Evolutionary conservation across 1,140 invertebrate genomes (phyloP).

Genomic region (Neodiprion lecontei): DNA sequence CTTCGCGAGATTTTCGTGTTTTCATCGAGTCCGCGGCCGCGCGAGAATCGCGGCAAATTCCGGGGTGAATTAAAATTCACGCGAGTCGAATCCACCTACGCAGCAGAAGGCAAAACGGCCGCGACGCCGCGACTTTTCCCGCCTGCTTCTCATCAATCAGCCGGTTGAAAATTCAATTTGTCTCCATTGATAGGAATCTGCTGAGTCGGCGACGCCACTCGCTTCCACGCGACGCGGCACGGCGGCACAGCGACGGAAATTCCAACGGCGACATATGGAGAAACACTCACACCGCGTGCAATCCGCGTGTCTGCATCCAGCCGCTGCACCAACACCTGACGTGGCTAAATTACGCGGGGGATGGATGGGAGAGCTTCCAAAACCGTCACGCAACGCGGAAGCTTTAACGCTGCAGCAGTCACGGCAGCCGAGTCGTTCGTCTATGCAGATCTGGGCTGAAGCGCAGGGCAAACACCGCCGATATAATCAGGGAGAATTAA

Average conservation of each 20-base stretch:
- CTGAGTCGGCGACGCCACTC: neutral
- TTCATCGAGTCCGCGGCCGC: neutral
- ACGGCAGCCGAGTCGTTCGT: neutral
- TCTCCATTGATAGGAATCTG: neutral
- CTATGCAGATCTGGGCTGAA: neutral
- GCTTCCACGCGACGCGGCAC: neutral
- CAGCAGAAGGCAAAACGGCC: no score
- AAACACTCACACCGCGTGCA: no score
- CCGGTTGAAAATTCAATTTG: conserved; percentile 2
- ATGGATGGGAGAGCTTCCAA: neutral
- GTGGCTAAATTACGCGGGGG: neutral
- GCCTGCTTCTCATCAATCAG: neutral
- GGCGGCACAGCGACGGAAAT: neutral
- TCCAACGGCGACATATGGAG: neutral
- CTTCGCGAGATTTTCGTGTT: neutral
- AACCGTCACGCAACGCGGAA: no score
- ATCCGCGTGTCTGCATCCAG: no score
- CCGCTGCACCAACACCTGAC: neutral
- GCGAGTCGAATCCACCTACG: no score
- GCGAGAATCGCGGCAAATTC: neutral
- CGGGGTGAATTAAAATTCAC: no score
- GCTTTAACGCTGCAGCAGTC: no score
- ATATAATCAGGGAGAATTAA: conserved; percentile 6
- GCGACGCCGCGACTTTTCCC: neutral
- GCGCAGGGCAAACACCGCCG: conserved; percentile 3